These are phyloP conservation scores for Micromys minutus DNA, from an alignment of 2,113 vertebrate genomes.

Conservation along the genomic window DNA sequence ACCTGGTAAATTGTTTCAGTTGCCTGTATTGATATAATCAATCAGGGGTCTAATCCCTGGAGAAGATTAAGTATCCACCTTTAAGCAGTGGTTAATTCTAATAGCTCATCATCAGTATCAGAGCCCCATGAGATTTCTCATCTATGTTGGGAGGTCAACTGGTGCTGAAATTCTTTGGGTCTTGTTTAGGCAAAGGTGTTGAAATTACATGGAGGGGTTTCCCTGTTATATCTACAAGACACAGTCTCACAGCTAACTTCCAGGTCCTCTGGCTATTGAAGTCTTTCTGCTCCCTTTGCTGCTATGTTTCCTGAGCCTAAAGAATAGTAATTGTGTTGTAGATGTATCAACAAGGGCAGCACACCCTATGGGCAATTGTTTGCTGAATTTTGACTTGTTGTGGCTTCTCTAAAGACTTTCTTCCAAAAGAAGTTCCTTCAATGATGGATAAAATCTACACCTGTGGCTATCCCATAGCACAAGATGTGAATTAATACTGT, in stretches of 20 bases:
- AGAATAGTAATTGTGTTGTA: background rate
- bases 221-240: background rate
- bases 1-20: background rate
- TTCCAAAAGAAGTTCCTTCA: background rate
- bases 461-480: background rate
- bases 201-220: background rate
- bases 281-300: background rate
- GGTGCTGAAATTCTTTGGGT: background rate
- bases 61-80: background rate
- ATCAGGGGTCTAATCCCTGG: background rate
- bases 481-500: background rate
- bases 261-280: background rate
- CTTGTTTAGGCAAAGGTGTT: background rate
- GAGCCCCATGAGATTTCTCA: background rate
- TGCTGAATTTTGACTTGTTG: background rate
- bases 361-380: background rate
- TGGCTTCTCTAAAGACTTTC: background rate
- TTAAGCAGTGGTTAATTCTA: background rate
- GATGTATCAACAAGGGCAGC: background rate
- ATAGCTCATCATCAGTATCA: background rate
- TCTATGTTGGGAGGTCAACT: background rate
- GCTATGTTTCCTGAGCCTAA: background rate
- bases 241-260: background rate
- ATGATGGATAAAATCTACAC: background rate
- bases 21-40: background rate